Conservation (phyloP, 2,888 invertebrate species). For the Chymomyza fuscimana region DNA sequence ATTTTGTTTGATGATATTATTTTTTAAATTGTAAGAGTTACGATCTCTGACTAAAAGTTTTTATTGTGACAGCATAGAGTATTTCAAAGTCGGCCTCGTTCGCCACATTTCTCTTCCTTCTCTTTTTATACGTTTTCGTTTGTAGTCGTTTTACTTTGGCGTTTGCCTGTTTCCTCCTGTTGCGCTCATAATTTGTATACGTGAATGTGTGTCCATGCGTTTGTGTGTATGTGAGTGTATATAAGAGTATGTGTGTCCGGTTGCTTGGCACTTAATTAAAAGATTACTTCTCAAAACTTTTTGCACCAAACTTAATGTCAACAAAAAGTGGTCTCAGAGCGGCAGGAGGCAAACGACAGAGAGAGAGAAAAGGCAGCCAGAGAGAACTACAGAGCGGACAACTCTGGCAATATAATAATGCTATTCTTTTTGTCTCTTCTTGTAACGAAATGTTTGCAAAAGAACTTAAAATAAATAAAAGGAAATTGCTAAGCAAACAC, state of each 20-base stretch:
- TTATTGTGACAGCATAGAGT: no score
- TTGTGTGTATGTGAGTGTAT: neutral
- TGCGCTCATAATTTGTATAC: slow-evolving; percentile 43
- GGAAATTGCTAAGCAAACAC: slow-evolving; percentile 72
- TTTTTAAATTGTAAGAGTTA: no score
- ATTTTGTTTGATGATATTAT: no score
- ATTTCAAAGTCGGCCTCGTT: no score
- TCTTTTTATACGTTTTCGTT: slow-evolving; percentile 22
- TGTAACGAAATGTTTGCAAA: slow-evolving; percentile 55
- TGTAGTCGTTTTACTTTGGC: slow-evolving; percentile 32
- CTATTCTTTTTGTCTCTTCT: neutral
- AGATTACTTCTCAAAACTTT: slow-evolving; percentile 69
- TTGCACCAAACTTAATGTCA: slow-evolving; percentile 63
- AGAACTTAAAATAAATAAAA: slow-evolving; percentile 68
- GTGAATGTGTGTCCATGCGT: neutral
- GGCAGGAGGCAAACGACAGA: neutral
- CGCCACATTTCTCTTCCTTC: no score
- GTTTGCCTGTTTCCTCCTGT: slow-evolving; percentile 29
- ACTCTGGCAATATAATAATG: neutral
- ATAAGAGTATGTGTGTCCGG: neutral
- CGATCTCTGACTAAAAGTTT: no score
- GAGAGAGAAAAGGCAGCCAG: neutral
- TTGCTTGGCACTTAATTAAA: slow-evolving; percentile 64
- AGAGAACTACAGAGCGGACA: neutral
- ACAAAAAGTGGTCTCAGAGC: slow-evolving; percentile 38